These are phyloP conservation scores for Sialia sialis DNA, from an alignment of 2,113 vertebrate species.

Conservation along the genomic window DNA sequence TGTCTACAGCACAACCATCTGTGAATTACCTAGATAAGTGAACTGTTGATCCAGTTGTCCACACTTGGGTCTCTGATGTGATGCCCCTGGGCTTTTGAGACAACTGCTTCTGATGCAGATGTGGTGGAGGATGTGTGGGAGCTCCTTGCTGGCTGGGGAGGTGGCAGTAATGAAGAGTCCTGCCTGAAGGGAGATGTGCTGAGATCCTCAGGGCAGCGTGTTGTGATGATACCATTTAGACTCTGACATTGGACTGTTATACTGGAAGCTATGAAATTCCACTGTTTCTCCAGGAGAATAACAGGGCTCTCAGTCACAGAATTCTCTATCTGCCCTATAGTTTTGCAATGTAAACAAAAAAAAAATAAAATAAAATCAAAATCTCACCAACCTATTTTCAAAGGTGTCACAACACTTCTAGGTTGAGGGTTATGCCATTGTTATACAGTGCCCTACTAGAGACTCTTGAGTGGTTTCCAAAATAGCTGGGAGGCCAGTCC, in stretches of 20 bases:
- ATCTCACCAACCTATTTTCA: not conserved
- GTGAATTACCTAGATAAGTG: not conserved
- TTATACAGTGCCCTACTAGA: not conserved
- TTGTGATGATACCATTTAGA: not conserved
- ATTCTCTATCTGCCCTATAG: not conserved
- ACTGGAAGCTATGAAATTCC: not conserved
- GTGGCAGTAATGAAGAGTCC: not conserved
- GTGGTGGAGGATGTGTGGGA: not conserved
- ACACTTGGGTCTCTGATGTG: not conserved
- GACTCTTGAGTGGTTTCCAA: not conserved
- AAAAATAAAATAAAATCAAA: not conserved
- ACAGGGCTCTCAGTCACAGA: not conserved
- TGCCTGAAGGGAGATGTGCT: not conserved
- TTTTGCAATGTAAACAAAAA: not conserved
- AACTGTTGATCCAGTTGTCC: not conserved
- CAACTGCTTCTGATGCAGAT: not conserved
- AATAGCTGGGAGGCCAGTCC: not conserved
- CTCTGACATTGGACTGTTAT: not conserved
- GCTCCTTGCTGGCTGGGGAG: not conserved
- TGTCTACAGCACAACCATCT: not conserved
- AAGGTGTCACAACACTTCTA: not conserved
- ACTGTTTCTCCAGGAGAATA: not conserved
- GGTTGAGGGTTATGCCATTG: not conserved
- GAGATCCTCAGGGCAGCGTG: not conserved
- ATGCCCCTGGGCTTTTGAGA: not conserved